These are phyloP conservation scores for Choreutis nemorana DNA, from an alignment of 2,888 invertebrate genomes.

Conservation along the genomic window DNA sequence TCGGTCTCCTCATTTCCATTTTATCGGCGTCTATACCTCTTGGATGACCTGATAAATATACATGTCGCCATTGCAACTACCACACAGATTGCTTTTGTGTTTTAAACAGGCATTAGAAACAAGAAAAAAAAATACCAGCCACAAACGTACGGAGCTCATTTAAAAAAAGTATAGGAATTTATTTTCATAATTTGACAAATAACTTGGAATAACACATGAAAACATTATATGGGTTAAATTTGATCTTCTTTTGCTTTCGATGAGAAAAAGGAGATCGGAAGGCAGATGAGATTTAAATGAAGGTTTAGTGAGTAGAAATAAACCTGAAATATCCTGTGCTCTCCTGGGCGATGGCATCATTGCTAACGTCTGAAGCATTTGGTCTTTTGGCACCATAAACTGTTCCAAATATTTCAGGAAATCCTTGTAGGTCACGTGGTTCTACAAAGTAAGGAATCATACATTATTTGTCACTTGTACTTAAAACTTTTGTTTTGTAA, in stretches of 20 bases:
- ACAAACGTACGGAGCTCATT: too few relatives aligned
- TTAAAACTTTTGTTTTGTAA: neutral
- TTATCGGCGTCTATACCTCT: conserved; percentile 39
- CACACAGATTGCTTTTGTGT: too few relatives aligned
- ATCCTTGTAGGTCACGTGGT: conserved; percentile 74
- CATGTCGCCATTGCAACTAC: too few relatives aligned
- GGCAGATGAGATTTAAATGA: too few relatives aligned
- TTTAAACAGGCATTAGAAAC: too few relatives aligned
- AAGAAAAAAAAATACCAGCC: too few relatives aligned
- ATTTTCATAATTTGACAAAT: too few relatives aligned
- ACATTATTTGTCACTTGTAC: neutral
- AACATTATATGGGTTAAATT: too few relatives aligned
- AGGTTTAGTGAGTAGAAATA: conserved; percentile 1
- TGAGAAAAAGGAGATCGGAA: too few relatives aligned
- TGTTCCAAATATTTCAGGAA: conserved; percentile 73
- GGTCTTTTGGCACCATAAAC: conserved; percentile 59
- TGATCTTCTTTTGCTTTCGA: too few relatives aligned
- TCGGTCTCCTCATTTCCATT: conserved; percentile 42
- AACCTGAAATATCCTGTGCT: conserved; percentile 41
- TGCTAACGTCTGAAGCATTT: conserved; percentile 51
- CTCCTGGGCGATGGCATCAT: conserved; percentile 43
- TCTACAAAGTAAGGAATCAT: conserved; percentile 33
- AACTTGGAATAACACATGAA: too few relatives aligned
- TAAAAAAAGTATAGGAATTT: too few relatives aligned
- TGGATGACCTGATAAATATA: conserved; percentile 33